A percentile compares a stretch with the other conserved stretches of the same genome.
These are phyloP conservation scores for Caenorhabditis sp. DNA, from an alignment of 2,888 invertebrate genomes.

Conservation along the genomic window DNA sequence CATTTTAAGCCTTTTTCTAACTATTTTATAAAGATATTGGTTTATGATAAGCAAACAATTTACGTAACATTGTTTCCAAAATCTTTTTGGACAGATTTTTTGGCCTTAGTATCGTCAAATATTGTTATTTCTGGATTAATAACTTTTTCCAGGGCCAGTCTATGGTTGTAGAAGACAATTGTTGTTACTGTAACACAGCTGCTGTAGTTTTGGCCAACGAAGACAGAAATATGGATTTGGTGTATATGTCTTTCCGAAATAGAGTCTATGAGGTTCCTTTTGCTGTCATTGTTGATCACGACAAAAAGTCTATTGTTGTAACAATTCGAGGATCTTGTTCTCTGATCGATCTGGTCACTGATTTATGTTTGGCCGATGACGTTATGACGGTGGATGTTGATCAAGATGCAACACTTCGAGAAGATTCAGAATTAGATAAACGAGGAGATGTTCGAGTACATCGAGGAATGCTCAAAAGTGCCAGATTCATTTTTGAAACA, in stretches of 20 bases:
- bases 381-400: constrained; percentile 67
- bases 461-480: constrained; percentile 85
- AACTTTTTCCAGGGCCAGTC: constrained; percentile 55
- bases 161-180: constrained; percentile 84
- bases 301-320: constrained; percentile 82
- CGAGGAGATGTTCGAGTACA: constrained; percentile 77
- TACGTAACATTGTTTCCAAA: too few species aligned
- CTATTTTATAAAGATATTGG: too few species aligned
- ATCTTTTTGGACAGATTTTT: too few species aligned
- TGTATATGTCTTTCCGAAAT: constrained; percentile 87
- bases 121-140: too few species aligned
- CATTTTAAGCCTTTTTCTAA: too few species aligned
- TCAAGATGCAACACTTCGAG: constrained; percentile 59
- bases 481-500: constrained; percentile 80
- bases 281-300: constrained; percentile 85
- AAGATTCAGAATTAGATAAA: constrained; percentile 42
- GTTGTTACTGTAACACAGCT: constrained; percentile 86
- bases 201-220: constrained; percentile 83
- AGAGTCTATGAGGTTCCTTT: constrained; percentile 87
- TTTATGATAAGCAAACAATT: too few species aligned
- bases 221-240: constrained; percentile 81
- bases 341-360: constrained; percentile 79
- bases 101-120: too few species aligned
- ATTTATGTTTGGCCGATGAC: constrained; percentile 66
- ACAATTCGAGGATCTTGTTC: constrained; percentile 87